Conservation (phyloP, 35 echinoderm and acorn worm genomes). For the Ophioderma brevispina region DNA sequence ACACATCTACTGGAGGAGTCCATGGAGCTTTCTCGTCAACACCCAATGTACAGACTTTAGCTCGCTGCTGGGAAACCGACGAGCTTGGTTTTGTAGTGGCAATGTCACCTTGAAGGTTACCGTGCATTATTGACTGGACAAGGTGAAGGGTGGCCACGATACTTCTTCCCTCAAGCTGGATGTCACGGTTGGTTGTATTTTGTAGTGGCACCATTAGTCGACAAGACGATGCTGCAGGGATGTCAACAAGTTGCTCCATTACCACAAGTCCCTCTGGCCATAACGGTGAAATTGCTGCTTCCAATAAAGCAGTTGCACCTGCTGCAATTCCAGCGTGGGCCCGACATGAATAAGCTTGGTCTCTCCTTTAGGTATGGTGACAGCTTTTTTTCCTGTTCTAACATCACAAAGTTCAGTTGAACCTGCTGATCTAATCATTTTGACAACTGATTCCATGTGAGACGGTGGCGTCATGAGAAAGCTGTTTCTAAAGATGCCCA, state of each 20-base stretch:
- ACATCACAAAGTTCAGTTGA: not conserved
- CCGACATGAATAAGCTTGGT: not conserved
- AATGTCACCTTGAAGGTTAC: not conserved
- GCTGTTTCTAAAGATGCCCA: not conserved
- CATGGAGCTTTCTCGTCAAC: not conserved
- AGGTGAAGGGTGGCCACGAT: not conserved
- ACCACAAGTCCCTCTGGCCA: not conserved
- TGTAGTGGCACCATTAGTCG: not conserved
- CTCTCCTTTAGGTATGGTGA: not conserved
- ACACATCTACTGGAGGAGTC: constrained; percentile 50
- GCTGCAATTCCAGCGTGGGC: not conserved
- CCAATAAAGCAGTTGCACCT: not conserved
- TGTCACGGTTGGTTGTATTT: not conserved
- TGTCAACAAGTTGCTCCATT: not conserved
- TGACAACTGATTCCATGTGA: not conserved
- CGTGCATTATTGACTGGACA: not conserved
- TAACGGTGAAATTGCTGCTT: not conserved
- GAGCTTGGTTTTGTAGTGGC: not conserved
- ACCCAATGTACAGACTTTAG: not conserved
- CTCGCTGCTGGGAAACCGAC: not conserved
- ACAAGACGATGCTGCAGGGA: not conserved
- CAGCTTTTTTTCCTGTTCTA: not conserved
- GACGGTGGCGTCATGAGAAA: not conserved
- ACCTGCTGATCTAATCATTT: not conserved
- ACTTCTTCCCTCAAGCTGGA: not conserved